Evolutionary conservation across 2,888 invertebrate genomes (phyloP), one percentile per base, ranked within the genome.

Genomic region (Napeogenes inachia): DNA sequence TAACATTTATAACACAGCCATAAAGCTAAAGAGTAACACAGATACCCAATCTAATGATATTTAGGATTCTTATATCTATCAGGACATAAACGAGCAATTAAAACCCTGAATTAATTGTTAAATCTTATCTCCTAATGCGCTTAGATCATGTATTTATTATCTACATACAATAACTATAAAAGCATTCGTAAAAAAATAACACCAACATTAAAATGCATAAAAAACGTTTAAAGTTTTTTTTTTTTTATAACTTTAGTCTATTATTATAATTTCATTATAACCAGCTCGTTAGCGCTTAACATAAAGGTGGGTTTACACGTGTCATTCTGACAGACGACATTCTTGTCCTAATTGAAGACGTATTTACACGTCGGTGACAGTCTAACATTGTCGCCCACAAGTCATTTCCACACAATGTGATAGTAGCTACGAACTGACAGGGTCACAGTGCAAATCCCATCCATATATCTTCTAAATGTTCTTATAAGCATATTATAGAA

Each of bases 351-450:
- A 64, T 64, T 66, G 72, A 73, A 71, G 73, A 70, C 63, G 70
- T 69, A 68, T 74, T 72, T 72, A 73, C 73, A 73, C 69, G 69
- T 70, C 75, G 72, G 71, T 74, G 78, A 75, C 75, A 73, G 74
- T 70, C 68, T 75, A 75, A 74, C 77, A 78, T 78, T 73, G 76
- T 75, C 64, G 71, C 73, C 66, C 66, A 69, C 59, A 42, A 46
- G 72, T 75, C 72, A 89, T 89, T 89, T 87, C 71, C 89, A 89
- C 89, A 89, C 89, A 89, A 89, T 89, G 83, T 79, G 73, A 72
- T 79, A 78, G 89, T 87, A 89, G 89, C 89, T 73, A 73, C 72
- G 59, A 65, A 69, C 72, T 74, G 75, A 76, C 75, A 73, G 76
- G 81, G 80, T 79, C 59, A 64, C 61, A 64, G 60, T 64, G 74